phyloP scores from a whole-genome alignment of 2,888 invertebrate genomes.

The Harmothoe impar region DNA sequence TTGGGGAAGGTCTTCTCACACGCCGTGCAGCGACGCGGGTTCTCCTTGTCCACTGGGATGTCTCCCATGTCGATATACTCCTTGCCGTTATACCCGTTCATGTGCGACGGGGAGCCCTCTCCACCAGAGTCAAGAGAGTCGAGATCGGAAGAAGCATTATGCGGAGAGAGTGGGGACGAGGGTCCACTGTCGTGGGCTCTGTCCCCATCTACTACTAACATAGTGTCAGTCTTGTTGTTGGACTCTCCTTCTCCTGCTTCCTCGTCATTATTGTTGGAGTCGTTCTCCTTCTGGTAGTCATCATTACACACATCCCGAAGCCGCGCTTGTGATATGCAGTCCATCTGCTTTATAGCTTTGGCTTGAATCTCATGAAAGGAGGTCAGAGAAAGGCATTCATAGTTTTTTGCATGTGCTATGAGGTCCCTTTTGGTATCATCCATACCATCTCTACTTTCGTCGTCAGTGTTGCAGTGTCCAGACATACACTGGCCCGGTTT shows the following conservation, averaged over 20 bases:
- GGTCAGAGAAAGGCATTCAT: constrained; percentile 46
- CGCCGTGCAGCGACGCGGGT: constrained; percentile 94
- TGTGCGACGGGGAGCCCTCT: constrained; percentile 53
- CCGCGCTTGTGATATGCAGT: constrained; percentile 91
- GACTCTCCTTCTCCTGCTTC: constrained; percentile 4
- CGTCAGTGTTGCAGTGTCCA: constrained; percentile 52
- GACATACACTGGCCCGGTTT: constrained; percentile 45
- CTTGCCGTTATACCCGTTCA: constrained; percentile 35
- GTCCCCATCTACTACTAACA: not conserved
- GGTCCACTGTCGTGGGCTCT: not conserved
- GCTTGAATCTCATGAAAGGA: constrained; percentile 75
- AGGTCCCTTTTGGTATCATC: not conserved
- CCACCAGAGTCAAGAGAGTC: constrained; percentile 34
- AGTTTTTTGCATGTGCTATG: constrained; percentile 46
- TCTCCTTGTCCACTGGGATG: constrained; percentile 95
- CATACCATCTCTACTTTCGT: constrained; percentile 14
- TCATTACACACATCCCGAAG: constrained; percentile 85
- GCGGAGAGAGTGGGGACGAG: not conserved
- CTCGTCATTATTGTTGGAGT: constrained; percentile 50
- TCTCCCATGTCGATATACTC: constrained; percentile 80
- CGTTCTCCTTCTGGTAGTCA: constrained; percentile 64
- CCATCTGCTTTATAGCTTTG: constrained; percentile 90
- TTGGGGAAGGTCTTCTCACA: constrained; percentile 97
- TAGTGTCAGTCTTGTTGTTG: not conserved
- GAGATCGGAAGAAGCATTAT: constrained; percentile 17